These are phyloP conservation scores for Rhinoderma darwinii DNA, from an alignment of 2,113 vertebrate species.

Conservation along the genomic window DNA sequence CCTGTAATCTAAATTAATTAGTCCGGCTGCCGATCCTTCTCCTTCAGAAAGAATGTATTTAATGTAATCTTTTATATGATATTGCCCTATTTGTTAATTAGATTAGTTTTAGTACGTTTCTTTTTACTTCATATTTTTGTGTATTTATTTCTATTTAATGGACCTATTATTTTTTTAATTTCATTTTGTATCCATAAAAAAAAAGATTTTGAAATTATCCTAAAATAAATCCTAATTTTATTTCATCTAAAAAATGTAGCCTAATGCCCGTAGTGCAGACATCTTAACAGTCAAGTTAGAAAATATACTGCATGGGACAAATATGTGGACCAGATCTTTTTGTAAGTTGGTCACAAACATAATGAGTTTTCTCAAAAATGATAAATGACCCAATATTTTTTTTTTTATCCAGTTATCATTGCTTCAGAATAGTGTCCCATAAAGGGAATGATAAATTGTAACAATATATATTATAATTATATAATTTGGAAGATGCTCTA, in stretches of 20 bases:
- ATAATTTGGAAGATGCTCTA: background rate
- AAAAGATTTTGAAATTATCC: background rate
- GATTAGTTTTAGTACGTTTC: slow-evolving; percentile 5
- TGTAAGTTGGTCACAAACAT: background rate
- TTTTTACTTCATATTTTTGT: background rate
- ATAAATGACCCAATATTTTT: background rate
- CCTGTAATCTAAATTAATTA: slow-evolving; percentile 30
- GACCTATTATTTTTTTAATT: background rate
- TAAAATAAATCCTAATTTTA: no score
- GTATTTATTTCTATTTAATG: background rate
- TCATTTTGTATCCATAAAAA: background rate
- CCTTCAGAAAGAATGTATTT: slow-evolving; percentile 22
- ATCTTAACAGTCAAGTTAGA: background rate
- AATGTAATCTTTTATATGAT: slow-evolving; percentile 2
- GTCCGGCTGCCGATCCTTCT: slow-evolving; percentile 11
- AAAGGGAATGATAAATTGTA: slow-evolving; percentile 4
- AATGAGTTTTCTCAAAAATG: slow-evolving; percentile 11
- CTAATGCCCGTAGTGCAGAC: background rate
- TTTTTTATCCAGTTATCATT: background rate
- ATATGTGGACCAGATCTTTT: background rate
- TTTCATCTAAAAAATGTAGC: background rate
- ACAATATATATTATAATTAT: background rate
- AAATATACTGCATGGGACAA: no score
- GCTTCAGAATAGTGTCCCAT: background rate
- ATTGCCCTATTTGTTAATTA: slow-evolving; percentile 27